These are phyloP conservation scores for Dryas iulia DNA, from an alignment of 1,140 invertebrate species.

Conservation along the genomic window DNA sequence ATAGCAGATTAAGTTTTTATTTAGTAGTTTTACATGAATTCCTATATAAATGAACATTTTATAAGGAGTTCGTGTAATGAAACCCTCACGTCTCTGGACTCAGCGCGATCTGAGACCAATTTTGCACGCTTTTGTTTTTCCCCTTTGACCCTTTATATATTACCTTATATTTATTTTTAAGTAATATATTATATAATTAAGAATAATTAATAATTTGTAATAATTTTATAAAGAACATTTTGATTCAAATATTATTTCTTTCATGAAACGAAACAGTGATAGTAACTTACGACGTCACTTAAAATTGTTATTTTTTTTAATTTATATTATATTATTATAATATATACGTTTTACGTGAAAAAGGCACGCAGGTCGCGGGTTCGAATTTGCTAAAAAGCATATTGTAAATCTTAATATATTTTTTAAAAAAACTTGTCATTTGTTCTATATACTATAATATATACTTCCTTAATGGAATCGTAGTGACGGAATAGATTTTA, in stretches of 20 bases:
- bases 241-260: no score
- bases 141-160: no score
- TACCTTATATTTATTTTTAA: no score
- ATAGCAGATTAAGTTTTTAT: not conserved
- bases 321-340: no score
- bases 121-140: conserved; percentile 59
- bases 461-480: not conserved
- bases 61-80: not conserved
- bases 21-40: not conserved
- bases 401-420: not conserved
- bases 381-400: not conserved
- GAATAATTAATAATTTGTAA: no score
- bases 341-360: not conserved
- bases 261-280: no score
- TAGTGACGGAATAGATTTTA: not conserved
- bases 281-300: no score
- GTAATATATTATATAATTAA: no score
- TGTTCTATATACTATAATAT: not conserved
- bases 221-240: no score
- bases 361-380: not conserved
- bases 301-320: not conserved
- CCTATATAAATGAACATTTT: not conserved
- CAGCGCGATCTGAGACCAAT: conserved; percentile 67
- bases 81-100: conserved; percentile 60
- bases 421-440: not conserved